Percentiles rank a stretch among this genome's conserved stretches.
These are phyloP conservation scores for Phylloscopus collybita DNA, from an alignment of 2,797 vertebrate genomes.

Conservation along the genomic window DNA sequence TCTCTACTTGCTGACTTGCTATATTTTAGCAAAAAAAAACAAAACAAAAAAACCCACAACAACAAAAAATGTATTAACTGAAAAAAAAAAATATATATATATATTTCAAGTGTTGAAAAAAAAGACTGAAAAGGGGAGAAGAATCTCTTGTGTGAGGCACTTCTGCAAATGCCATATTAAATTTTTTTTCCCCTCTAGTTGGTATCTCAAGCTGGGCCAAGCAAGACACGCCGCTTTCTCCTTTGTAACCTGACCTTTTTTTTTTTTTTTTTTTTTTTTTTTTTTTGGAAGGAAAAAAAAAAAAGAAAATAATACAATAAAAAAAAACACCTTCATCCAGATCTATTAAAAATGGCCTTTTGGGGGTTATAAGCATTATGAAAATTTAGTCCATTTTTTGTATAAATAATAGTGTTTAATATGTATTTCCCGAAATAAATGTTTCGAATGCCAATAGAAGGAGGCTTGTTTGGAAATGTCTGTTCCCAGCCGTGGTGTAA, in stretches of 20 bases:
- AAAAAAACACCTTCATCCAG: conserved; percentile 34
- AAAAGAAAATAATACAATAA: conserved; percentile 44
- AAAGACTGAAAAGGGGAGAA: conserved; percentile 50
- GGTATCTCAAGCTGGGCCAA: conserved; percentile 53
- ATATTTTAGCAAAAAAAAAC: conserved; percentile 77
- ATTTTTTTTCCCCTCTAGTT: conserved; percentile 6
- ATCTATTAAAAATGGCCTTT: conserved; percentile 81
- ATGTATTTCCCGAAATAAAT: conserved; percentile 97
- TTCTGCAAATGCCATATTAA: conserved; percentile 59
- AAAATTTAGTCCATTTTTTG: conserved; percentile 84
- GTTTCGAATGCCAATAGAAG: conserved; percentile 78
- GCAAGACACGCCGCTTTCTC: conserved; percentile 50
- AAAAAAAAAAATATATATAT: not conserved
- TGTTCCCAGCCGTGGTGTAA: not conserved
- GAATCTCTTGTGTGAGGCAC: conserved; percentile 43
- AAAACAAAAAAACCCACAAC: not conserved
- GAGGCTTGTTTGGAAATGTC: not conserved
- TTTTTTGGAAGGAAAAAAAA: not conserved
- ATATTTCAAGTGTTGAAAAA: conserved; percentile 63
- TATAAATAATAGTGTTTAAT: conserved; percentile 92
- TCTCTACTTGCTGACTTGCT: conserved; percentile 77
- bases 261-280: not conserved
- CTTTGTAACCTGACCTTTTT: conserved; percentile 60
- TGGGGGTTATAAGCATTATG: conserved; percentile 87
- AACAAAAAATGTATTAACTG: conserved; percentile 48